Conservation (phyloP, 2,888 invertebrate genomes). For the Pasiphila rectangulata region DNA sequence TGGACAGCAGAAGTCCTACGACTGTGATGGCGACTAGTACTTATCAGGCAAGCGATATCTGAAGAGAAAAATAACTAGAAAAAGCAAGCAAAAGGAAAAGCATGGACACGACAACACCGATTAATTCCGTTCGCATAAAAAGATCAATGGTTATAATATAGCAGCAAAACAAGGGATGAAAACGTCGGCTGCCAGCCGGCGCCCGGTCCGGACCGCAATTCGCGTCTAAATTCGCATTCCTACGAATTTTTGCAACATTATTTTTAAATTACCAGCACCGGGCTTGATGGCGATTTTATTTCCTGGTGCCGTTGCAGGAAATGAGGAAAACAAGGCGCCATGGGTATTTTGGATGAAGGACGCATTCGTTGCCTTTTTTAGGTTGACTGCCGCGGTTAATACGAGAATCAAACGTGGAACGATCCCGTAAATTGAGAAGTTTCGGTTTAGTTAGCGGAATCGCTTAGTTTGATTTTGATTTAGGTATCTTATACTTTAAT, state of each 20-base stretch:
- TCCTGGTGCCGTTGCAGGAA: conserved; percentile 64
- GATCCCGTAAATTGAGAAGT: conserved; percentile 23
- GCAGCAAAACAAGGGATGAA: conserved; percentile 25
- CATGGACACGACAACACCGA: conserved; percentile 15
- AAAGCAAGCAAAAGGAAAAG: conserved; percentile 10
- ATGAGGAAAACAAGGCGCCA: conserved; percentile 68
- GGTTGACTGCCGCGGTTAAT: conserved; percentile 31
- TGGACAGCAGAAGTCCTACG: too few relatives aligned
- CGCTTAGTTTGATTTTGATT: too few relatives aligned
- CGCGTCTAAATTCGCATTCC: conserved; percentile 61
- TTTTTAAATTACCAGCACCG: conserved; percentile 73
- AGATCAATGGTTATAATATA: conserved; percentile 33
- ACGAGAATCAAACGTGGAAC: conserved; percentile 27
- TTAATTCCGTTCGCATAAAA: conserved; percentile 24
- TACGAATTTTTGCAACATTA: conserved; percentile 71
- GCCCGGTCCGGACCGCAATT: conserved; percentile 59
- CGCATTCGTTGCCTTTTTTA: conserved; percentile 27
- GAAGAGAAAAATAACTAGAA: neutral
- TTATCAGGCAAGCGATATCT: too few relatives aligned
- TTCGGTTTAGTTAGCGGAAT: too few relatives aligned
- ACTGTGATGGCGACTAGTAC: too few relatives aligned
- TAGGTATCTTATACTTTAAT: too few relatives aligned
- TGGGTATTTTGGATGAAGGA: conserved; percentile 56
- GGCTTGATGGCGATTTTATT: conserved; percentile 75
- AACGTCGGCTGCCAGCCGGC: conserved; percentile 37